Evolutionary conservation across 2,113 vertebrate genomes (phyloP).

Genomic region (Spilogale gracilis): DNA sequence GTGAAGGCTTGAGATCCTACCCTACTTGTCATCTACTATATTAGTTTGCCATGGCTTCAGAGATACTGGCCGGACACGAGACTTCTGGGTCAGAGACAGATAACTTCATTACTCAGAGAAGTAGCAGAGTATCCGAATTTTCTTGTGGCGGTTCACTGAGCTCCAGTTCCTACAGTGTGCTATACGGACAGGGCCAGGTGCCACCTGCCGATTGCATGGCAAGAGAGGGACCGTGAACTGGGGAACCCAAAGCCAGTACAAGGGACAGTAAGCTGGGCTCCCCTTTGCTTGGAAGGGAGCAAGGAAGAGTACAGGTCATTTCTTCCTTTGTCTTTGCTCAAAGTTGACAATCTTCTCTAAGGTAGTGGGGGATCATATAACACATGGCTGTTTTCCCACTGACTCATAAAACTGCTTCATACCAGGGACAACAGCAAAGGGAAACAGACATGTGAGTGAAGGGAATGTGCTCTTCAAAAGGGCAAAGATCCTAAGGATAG

Average conservation of each 20-base stretch:
- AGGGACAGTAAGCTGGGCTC: background rate
- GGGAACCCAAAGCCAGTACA: background rate
- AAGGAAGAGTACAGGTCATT: background rate
- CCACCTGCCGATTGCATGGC: fast-evolving
- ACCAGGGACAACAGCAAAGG: background rate
- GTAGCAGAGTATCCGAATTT: background rate
- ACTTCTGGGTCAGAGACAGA: conserved; percentile 14
- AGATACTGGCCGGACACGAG: background rate
- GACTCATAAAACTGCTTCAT: background rate
- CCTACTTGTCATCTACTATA: background rate
- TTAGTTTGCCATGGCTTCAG: background rate
- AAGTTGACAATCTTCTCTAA: background rate
- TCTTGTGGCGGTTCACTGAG: background rate
- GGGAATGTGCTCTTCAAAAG: background rate
- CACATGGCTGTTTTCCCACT: background rate
- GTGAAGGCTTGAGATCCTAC: background rate
- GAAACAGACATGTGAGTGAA: background rate
- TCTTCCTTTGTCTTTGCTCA: conserved; percentile 2
- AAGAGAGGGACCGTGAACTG: background rate
- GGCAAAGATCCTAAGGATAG: background rate
- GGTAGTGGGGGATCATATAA: background rate
- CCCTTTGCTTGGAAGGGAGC: background rate
- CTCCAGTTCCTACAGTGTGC: background rate
- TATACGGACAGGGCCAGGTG: background rate
- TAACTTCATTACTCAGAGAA: background rate